Percentiles rank a stretch among this genome's conserved stretches.
Evolutionary conservation across 1,140 invertebrate genomes (phyloP).

Genomic region (Potamilus streckersoni): DNA sequence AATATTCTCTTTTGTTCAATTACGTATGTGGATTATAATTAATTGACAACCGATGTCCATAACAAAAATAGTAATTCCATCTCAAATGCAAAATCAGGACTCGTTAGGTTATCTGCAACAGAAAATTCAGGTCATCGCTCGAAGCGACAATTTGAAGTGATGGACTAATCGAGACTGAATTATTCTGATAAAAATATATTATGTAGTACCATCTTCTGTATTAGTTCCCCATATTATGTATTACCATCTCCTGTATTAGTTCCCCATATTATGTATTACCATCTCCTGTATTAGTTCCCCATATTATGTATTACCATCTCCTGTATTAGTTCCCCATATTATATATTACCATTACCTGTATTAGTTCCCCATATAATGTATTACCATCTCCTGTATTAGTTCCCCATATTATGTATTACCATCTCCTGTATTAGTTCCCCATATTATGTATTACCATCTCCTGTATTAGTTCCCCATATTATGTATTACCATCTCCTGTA

Average conservation of each 20-base stretch:
- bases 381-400: constrained; percentile 46
- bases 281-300: constrained; percentile 42
- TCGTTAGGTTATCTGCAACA: too few relatives aligned
- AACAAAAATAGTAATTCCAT: too few relatives aligned
- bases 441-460: constrained; percentile 41
- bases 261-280: constrained; percentile 46
- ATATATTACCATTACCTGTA: constrained; percentile 43
- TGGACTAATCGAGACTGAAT: too few relatives aligned
- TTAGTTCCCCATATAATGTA: constrained; percentile 47
- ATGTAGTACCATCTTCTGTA: constrained; percentile 36
- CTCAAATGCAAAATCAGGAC: too few relatives aligned
- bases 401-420: constrained; percentile 46
- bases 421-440: constrained; percentile 42
- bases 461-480: constrained; percentile 47
- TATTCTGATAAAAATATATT: background rate
- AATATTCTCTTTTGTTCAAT: too few relatives aligned
- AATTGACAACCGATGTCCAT: too few relatives aligned
- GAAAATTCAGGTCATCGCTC: too few relatives aligned
- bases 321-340: constrained; percentile 47
- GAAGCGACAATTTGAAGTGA: too few relatives aligned
- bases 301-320: constrained; percentile 41
- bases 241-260: constrained; percentile 46
- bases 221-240: constrained; percentile 47
- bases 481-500: constrained; percentile 43
- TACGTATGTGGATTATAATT: too few relatives aligned